Percentiles rank a stretch among this genome's conserved stretches.
phyloP scores from a whole-genome alignment of 2,888 invertebrate species.

The Agrotis exclamationis region DNA sequence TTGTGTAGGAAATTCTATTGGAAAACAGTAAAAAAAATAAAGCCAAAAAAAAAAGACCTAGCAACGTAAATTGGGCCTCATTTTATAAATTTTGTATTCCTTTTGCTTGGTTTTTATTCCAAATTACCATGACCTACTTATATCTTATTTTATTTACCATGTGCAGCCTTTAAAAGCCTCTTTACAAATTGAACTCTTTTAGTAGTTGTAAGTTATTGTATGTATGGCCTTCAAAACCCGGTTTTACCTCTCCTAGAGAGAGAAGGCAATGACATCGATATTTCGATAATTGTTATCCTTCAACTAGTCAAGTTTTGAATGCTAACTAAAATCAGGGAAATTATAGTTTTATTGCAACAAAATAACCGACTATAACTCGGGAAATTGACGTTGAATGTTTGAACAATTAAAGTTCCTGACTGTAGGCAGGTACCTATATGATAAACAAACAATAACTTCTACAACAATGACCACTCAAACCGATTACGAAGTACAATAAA shows the following conservation, averaged over 20 bases:
- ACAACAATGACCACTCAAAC: constrained; percentile 62
- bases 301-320: too few relatives aligned
- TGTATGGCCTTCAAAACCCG: constrained; percentile 15
- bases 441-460: constrained; percentile 17
- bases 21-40: too few relatives aligned
- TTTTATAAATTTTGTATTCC: background rate
- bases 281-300: too few relatives aligned
- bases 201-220: background rate
- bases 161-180: too few relatives aligned
- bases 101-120: background rate
- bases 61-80: background rate
- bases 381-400: background rate
- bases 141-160: background rate
- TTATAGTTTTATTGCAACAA: too few relatives aligned
- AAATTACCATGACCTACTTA: constrained; percentile 1
- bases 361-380: too few relatives aligned
- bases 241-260: background rate
- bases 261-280: background rate
- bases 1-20: too few relatives aligned
- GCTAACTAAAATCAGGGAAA: too few relatives aligned
- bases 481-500: constrained; percentile 45
- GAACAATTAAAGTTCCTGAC: background rate
- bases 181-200: too few relatives aligned
- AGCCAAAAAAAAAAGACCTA: too few relatives aligned
- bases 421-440: background rate